phyloP scores from a whole-genome alignment of 2,797 vertebrate species.

The Anableps anableps region DNA sequence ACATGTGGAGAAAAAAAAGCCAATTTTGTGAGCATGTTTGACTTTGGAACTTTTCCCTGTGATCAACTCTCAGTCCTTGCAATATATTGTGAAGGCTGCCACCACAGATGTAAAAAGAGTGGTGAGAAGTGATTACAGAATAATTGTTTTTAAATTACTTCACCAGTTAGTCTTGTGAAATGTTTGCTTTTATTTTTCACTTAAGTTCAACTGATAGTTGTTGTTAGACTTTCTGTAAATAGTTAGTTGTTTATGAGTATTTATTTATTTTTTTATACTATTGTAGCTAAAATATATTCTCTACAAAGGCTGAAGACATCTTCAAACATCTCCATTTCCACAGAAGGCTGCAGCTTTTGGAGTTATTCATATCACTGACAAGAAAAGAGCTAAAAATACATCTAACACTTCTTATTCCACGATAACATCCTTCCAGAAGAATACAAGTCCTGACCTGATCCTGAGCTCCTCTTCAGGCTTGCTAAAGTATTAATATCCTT shows the following conservation, averaged over 20 bases:
- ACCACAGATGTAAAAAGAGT: background rate
- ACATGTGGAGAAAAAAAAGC: background rate
- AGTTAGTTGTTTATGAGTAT: background rate
- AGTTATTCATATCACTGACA: slow-evolving; percentile 60
- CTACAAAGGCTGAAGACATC: slow-evolving; percentile 17
- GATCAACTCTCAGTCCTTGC: background rate
- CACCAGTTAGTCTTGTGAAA: background rate
- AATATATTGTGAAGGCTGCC: background rate
- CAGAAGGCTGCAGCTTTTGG: slow-evolving; percentile 44
- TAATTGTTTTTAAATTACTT: slow-evolving; percentile 7
- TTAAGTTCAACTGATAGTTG: background rate
- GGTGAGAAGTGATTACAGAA: background rate
- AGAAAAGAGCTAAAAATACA: slow-evolving; percentile 63
- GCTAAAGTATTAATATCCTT: slow-evolving; percentile 7
- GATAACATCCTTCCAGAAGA: slow-evolving; percentile 39
- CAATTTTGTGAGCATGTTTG: background rate
- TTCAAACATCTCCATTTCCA: slow-evolving; percentile 41
- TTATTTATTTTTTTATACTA: background rate
- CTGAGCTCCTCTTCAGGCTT: background rate
- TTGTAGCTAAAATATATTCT: background rate
- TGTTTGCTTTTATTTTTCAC: slow-evolving; percentile 3
- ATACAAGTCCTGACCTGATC: slow-evolving; percentile 42
- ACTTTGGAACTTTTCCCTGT: slow-evolving; percentile 1
- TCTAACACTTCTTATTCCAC: slow-evolving; percentile 34
- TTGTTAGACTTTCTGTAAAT: slow-evolving; percentile 1